Evolutionary conservation across 2,797 vertebrate species (phyloP).

Genomic region (Orestias chungarensis): DNA sequence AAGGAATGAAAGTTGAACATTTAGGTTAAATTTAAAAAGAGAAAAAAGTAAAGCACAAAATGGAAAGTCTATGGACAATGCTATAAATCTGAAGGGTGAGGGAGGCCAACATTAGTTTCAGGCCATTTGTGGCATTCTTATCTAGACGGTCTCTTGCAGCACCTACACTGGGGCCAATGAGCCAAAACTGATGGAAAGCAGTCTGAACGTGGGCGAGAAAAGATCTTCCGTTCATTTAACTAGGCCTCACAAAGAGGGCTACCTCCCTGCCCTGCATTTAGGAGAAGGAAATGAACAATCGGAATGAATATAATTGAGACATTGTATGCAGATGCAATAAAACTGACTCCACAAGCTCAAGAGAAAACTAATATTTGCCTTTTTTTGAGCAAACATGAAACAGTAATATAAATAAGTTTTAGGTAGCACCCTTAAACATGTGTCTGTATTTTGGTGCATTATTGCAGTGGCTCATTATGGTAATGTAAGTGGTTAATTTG

Average conservation of each 20-base stretch:
- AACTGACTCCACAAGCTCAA: slow-evolving; percentile 27
- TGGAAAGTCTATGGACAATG: slow-evolving; percentile 48
- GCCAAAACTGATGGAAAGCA: slow-evolving; percentile 70
- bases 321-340: slow-evolving; percentile 39
- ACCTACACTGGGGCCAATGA: slow-evolving; percentile 68
- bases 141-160: slow-evolving; percentile 67
- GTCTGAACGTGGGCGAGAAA: slow-evolving; percentile 57
- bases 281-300: slow-evolving; percentile 38
- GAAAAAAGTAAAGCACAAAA: slow-evolving; percentile 26
- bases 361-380: slow-evolving; percentile 22
- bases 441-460: slow-evolving; percentile 46
- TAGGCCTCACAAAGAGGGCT: slow-evolving; percentile 48
- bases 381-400: slow-evolving; percentile 30
- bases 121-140: slow-evolving; percentile 77
- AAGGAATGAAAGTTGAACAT: slow-evolving; percentile 14
- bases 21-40: slow-evolving; percentile 16
- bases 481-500: slow-evolving; percentile 29
- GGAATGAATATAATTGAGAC: slow-evolving; percentile 51
- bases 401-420: slow-evolving; percentile 20
- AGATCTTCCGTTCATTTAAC: slow-evolving; percentile 55
- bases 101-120: slow-evolving; percentile 76
- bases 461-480: slow-evolving; percentile 49
- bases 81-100: slow-evolving; percentile 68
- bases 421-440: slow-evolving; percentile 36
- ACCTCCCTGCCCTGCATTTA: slow-evolving; percentile 37